Evolutionary conservation across 2,113 vertebrate genomes (phyloP).

Genomic region (Zootoca vivipara): DNA sequence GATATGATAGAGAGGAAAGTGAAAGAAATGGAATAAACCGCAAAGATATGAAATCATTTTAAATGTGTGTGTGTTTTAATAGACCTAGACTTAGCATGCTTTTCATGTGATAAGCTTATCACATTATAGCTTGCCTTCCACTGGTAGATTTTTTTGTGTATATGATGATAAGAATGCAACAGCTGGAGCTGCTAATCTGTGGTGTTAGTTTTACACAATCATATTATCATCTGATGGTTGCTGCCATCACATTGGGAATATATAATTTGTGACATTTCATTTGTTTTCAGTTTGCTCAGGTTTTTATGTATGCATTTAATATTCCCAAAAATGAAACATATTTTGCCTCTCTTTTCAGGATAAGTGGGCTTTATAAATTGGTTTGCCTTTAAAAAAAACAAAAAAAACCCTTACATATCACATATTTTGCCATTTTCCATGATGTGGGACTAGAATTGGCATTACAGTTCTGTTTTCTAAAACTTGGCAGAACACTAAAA

Average conservation of each 20-base stretch:
- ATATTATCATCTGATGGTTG: background rate
- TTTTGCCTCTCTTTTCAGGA: background rate
- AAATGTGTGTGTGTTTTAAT: background rate
- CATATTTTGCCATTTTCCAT: slow-evolving; percentile 27
- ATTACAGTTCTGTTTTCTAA: slow-evolving; percentile 40
- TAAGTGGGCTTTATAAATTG: background rate
- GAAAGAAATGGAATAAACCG: background rate
- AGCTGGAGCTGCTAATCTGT: background rate
- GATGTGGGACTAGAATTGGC: background rate
- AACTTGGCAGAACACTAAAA: slow-evolving; percentile 6
- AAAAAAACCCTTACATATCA: background rate
- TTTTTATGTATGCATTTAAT: background rate
- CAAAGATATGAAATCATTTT: background rate
- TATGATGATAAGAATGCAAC: background rate
- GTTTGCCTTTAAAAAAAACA: slow-evolving; percentile 1
- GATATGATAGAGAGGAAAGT: background rate
- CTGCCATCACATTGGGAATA: background rate
- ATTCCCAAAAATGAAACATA: background rate
- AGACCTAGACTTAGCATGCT: background rate
- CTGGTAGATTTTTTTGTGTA: background rate
- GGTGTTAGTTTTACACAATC: background rate
- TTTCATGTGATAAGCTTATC: background rate
- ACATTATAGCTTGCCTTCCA: background rate
- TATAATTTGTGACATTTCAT: background rate
- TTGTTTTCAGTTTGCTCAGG: background rate